Evolutionary conservation across 2,797 vertebrate species (phyloP), one percentile per base, ranked within the genome.

Genomic region (Pogonophryne albipinna): DNA sequence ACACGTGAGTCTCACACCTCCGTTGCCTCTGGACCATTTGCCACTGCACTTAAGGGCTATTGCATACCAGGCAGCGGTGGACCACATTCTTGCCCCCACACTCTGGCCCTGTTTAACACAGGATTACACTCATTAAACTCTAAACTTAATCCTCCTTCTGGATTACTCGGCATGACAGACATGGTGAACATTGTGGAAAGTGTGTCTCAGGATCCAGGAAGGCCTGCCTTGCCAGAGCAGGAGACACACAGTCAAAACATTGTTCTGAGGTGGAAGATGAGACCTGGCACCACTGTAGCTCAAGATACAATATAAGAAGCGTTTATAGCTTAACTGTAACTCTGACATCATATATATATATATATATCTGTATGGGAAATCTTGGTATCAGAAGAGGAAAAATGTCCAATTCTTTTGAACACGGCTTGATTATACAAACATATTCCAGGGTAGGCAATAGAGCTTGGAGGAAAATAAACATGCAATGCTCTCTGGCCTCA

Each of bases 111-210:
- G 89, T 95, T 94, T 94, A 95, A 93, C 94, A 94, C 91, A 58
- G 93, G 94, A 95, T 95, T 95, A 95, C 92, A 93, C 94, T 95
- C 93, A 96, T 95, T 96, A 96, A 95, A 95, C 92, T 92, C 91
- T 87, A 91, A 92, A 93, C 92, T 91, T 94, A 95, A 95, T 95
- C 95, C 94, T 93, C 87, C 91, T 93, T 91, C 92, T 93, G 94
- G 92, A 93, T 94, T 93, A 92, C 92, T 93, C 91, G 76, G 90
- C 87, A 94, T 95, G 95, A 96, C 92, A 94, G 95, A 94, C 93
- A 82, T 83, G 83, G 85, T 95, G 95, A 95, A 96, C 95, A 95
- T 94, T 95, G 94, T 94, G 82, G 93, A 94, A 95, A 95, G 93
- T 95, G 94, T 88, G 92, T 95, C 91, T 92, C 91, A 88, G 85